Evolutionary conservation across 64 coral and sea anemone genomes (phyloP), one percentile per base, ranked within the genome.

Genomic region (Stichodactyla mertensii): DNA sequence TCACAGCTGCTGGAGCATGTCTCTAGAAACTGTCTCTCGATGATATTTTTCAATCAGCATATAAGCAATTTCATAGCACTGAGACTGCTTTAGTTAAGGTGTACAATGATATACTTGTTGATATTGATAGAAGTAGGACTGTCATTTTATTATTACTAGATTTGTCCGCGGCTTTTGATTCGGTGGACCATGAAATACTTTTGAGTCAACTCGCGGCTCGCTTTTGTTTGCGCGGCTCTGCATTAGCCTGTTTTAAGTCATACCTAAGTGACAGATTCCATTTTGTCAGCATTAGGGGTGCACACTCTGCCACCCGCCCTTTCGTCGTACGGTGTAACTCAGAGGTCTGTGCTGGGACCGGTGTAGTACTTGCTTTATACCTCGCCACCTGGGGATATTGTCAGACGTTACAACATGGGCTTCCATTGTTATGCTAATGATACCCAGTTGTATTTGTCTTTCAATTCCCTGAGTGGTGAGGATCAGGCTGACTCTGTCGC

Each of bases 191-290:
- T 31, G 0, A 31, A 31, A 31, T 31, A 91, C 89, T 81, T 86
- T 26, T 91, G 53, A 61, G 86, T 86, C 83, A 69, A 91, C 79
- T 91, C 13, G 58, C 55, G 56, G 86, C 85, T 86, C 83, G 84
- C 66, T 91, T 91, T 64, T 77, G 89, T 91, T 10, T 86, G 51
- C 86, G 83, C 55, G 60, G 84, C 54, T 91, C 60, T 61, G 84
- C 89, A 86, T 64, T 91, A 55, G 84, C 74, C 84, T 91, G 89
- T 31, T 86, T 91, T 86, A 66, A 19, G 79, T 91, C 89, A 24
- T 84, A 90, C 51, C 82, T 85, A 28, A 77, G 64, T 18, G 55
- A 90, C 60, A 89, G 88, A 70, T 82, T 20, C 82, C 80, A 84
- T 16, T 89, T 84, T 83, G 88, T 89, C 58, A 89, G 88, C 36